Evolutionary conservation across 2,113 vertebrate species (phyloP).

Genomic region (Aepyceros melampus): DNA sequence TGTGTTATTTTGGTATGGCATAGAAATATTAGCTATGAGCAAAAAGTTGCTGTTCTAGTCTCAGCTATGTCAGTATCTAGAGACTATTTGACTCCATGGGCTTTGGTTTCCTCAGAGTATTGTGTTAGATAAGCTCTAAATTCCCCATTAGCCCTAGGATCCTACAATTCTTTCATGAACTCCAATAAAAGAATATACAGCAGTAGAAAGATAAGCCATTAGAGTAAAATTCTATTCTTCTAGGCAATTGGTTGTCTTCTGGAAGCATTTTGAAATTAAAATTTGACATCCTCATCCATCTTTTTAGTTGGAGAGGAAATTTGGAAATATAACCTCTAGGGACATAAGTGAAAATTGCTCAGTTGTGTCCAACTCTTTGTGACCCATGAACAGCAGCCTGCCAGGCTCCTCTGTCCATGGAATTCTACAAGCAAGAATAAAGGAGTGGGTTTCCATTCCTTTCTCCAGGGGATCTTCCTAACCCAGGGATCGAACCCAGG

Average conservation of each 20-base stretch:
- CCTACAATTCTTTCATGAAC: constrained; percentile 54
- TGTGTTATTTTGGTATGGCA: not conserved
- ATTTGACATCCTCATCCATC: not conserved
- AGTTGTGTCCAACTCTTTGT: not conserved
- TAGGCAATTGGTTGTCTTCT: not conserved
- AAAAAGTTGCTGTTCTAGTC: not conserved
- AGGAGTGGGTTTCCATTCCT: not conserved
- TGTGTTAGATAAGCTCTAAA: constrained; percentile 18
- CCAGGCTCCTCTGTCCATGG: not conserved
- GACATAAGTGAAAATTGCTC: not conserved
- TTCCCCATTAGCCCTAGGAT: not conserved
- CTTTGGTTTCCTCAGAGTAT: not conserved
- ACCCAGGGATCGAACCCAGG: not conserved
- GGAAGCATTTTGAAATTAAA: constrained; percentile 13
- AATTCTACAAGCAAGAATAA: not conserved
- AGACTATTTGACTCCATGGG: not conserved
- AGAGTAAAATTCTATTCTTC: constrained; percentile 27
- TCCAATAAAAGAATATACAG: constrained; percentile 34
- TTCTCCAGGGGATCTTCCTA: not conserved
- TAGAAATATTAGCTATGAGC: not conserved
- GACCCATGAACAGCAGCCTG: not conserved
- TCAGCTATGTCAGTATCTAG: constrained; percentile 22
- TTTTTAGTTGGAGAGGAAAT: not conserved
- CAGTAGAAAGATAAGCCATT: constrained; percentile 44
- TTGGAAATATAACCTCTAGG: not conserved